Conservation (phyloP, 2,797 vertebrate genomes). For the Leuciscus waleckii region DNA sequence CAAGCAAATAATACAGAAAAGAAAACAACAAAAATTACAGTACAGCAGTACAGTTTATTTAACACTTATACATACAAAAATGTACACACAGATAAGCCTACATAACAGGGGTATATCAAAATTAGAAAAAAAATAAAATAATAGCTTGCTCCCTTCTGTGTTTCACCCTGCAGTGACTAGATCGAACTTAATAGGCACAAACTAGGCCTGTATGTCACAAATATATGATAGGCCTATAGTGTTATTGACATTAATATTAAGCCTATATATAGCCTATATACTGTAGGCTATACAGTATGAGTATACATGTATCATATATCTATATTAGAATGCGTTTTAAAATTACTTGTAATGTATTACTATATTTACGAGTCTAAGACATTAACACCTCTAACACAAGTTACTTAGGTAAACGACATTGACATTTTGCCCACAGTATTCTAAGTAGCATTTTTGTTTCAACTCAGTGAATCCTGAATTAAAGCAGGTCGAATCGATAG, state of each 20-base stretch:
- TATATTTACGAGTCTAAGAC: conserved; percentile 9
- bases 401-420: conserved; percentile 18
- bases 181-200: conserved; percentile 7
- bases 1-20: neutral
- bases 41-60: conserved; percentile 19
- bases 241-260: neutral
- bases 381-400: conserved; percentile 15
- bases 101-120: neutral
- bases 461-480: conserved; percentile 55
- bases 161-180: neutral
- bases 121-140: neutral
- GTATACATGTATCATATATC: neutral
- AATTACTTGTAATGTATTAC: neutral
- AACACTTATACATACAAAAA: conserved; percentile 21
- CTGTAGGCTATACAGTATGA: conserved; percentile 1
- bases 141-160: conserved; percentile 14
- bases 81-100: neutral
- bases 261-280: neutral
- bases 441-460: conserved; percentile 57
- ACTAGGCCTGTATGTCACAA: neutral
- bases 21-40: neutral
- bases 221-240: neutral
- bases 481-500: conserved; percentile 7
- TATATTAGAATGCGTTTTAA: conserved; percentile 1
- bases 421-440: conserved; percentile 37